phyloP scores from a whole-genome alignment of 2,888 invertebrate species.

The Eueremaeus valkanovi region DNA sequence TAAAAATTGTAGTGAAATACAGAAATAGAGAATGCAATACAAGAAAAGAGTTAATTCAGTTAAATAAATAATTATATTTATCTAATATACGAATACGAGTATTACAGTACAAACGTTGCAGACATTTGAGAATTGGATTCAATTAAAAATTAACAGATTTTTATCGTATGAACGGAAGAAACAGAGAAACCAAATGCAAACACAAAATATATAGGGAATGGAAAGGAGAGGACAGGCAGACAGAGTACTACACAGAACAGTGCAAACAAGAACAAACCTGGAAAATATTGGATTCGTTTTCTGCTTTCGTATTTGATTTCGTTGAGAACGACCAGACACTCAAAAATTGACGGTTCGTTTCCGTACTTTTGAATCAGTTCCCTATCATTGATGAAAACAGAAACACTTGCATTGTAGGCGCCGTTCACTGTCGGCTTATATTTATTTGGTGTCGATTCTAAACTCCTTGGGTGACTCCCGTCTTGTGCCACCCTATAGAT shows the following conservation, averaged over 20 bases:
- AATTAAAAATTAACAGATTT: slow-evolving; percentile 22
- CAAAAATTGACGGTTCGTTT: slow-evolving; percentile 42
- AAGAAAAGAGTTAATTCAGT: not conserved
- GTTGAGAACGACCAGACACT: slow-evolving; percentile 42
- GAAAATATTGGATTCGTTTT: slow-evolving; percentile 43
- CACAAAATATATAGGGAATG: too few relatives aligned
- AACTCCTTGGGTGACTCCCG: slow-evolving; percentile 24
- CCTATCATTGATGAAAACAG: slow-evolving; percentile 31
- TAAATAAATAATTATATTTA: slow-evolving; percentile 18
- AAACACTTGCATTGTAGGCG: slow-evolving; percentile 34
- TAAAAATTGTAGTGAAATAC: not conserved
- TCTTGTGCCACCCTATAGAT: slow-evolving; percentile 45
- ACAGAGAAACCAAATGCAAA: too few relatives aligned
- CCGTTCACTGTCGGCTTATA: slow-evolving; percentile 3
- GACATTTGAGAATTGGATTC: slow-evolving; percentile 14
- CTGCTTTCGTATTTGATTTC: slow-evolving; percentile 43
- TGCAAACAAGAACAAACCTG: slow-evolving; percentile 36
- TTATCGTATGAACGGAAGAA: not conserved
- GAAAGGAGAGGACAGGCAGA: not conserved
- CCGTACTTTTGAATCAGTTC: slow-evolving; percentile 33
- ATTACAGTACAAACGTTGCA: not conserved
- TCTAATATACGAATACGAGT: not conserved
- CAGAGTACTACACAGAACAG: too few relatives aligned
- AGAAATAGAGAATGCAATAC: not conserved
- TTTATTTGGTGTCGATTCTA: slow-evolving; percentile 10